phyloP scores from a whole-genome alignment of 2,888 invertebrate species.

The Folsomia candida region DNA sequence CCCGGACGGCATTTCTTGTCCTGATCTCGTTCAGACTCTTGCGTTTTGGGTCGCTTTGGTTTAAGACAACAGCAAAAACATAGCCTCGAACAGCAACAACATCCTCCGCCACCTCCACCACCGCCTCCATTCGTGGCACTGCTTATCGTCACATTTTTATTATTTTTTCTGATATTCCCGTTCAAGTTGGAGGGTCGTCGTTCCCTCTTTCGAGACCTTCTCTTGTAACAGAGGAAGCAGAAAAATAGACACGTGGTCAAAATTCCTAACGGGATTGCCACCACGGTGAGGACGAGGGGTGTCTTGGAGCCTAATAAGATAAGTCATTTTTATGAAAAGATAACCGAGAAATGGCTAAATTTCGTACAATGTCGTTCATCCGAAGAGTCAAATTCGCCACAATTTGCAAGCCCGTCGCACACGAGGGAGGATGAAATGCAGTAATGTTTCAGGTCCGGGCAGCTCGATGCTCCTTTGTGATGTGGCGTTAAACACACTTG shows the following conservation, averaged over 20 bases:
- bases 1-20: constrained; percentile 5
- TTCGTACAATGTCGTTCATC: constrained; percentile 54
- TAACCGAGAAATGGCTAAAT: neutral
- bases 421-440: constrained; percentile 54
- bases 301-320: constrained; percentile 35
- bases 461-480: constrained; percentile 46
- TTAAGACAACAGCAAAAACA: constrained; percentile 22
- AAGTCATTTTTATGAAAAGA: neutral
- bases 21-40: neutral
- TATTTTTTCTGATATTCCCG: constrained; percentile 11
- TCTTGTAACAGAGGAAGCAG: constrained; percentile 36
- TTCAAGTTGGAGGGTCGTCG: neutral
- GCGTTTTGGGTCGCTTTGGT: neutral
- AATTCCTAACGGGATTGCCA: constrained; percentile 32
- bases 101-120: constrained; percentile 1
- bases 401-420: constrained; percentile 55
- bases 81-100: constrained; percentile 1
- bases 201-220: constrained; percentile 23
- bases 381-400: constrained; percentile 55
- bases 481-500: constrained; percentile 46
- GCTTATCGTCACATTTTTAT: too few species aligned
- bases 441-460: constrained; percentile 50
- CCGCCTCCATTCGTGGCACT: neutral
- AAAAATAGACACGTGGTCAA: constrained; percentile 28
- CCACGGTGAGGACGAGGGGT: constrained; percentile 37